These are phyloP conservation scores for Eledona agricola DNA, from an alignment of 2,888 invertebrate species.

Conservation along the genomic window DNA sequence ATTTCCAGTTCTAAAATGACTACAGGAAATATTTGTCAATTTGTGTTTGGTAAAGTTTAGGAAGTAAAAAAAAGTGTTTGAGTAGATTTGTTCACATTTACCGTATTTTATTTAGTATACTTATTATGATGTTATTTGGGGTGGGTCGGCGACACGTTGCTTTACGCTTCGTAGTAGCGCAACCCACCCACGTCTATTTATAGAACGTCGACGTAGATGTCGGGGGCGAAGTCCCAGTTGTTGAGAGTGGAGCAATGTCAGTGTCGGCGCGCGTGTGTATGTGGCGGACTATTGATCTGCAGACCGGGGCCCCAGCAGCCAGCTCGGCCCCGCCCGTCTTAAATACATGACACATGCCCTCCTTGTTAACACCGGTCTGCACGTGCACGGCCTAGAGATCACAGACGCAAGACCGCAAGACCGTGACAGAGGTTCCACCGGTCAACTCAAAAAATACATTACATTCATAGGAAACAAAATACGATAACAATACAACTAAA, in stretches of 20 bases:
- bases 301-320: slow-evolving; percentile 39
- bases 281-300: slow-evolving; percentile 42
- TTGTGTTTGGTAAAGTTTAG: no score
- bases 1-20: no score
- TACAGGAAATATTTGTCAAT: no score
- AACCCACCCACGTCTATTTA: slow-evolving; percentile 17
- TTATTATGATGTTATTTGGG: no score
- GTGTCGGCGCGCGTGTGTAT: slow-evolving; percentile 39
- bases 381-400: slow-evolving; percentile 45
- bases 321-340: slow-evolving; percentile 46
- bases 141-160: no score
- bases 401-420: slow-evolving; percentile 5
- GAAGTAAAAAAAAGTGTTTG: no score
- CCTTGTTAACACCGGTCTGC: slow-evolving; percentile 48
- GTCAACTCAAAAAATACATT: no score
- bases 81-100: no score
- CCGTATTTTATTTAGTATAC: no score
- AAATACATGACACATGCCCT: slow-evolving; percentile 48
- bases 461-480: no score
- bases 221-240: slow-evolving; percentile 34
- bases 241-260: slow-evolving; percentile 44
- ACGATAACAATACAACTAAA: no score
- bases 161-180: no score
- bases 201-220: slow-evolving; percentile 15
- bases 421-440: background rate